Conservation (phyloP, 2,888 invertebrate genomes). For the Parelbella ahira region DNA sequence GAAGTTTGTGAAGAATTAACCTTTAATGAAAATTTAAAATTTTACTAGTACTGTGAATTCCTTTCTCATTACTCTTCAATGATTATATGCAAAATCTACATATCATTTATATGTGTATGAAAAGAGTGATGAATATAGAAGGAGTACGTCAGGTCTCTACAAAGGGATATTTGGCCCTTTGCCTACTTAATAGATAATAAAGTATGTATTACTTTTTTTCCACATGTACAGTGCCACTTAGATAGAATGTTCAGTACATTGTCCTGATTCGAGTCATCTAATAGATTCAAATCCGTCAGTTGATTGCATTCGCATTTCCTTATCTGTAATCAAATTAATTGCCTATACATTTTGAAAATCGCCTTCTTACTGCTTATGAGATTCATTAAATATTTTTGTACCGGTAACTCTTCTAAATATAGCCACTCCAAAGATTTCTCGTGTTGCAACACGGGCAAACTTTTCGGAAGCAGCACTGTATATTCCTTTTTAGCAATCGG, state of each 20-base stretch:
- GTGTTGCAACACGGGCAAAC: slow-evolving; percentile 50
- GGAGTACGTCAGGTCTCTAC: too few species aligned
- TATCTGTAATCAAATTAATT: slow-evolving; percentile 56
- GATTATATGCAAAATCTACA: too few species aligned
- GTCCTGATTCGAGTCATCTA: slow-evolving; percentile 66
- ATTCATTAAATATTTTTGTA: too few species aligned
- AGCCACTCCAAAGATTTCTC: slow-evolving; percentile 57
- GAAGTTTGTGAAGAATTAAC: slow-evolving; percentile 62
- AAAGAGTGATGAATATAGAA: too few species aligned
- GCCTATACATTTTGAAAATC: too few species aligned
- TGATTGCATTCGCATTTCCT: slow-evolving; percentile 72
- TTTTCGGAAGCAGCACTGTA: slow-evolving; percentile 60
- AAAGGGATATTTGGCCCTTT: too few species aligned
- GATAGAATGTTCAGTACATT: slow-evolving; percentile 63
- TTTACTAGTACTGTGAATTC: too few species aligned
- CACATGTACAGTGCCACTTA: slow-evolving; percentile 70
- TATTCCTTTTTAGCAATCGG: slow-evolving; percentile 52
- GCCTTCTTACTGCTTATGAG: too few species aligned
- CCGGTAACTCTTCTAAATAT: slow-evolving; percentile 61
- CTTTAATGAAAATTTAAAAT: too few species aligned
- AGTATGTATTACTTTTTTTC: slow-evolving; percentile 68
- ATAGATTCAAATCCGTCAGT: slow-evolving; percentile 55
- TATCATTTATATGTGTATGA: too few species aligned
- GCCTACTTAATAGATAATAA: too few species aligned
- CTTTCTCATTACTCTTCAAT: too few species aligned